Evolutionary conservation across 2,888 invertebrate genomes (phyloP), one percentile per base, ranked within the genome.

Genomic region (Trichacis sp.): DNA sequence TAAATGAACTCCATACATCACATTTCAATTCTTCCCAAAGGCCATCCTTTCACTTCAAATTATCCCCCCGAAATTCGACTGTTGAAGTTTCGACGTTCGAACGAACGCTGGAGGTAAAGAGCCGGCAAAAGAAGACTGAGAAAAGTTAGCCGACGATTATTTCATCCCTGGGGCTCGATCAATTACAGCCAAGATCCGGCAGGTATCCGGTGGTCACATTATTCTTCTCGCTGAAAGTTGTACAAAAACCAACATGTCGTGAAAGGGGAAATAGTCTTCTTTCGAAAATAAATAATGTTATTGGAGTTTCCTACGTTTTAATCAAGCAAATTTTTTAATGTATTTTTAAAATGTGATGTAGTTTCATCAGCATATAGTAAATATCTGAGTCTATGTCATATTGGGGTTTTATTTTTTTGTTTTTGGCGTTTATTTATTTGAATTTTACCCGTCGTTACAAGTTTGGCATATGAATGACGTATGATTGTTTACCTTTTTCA

Each of bases 21-120:
- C 15, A 45, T 50, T 62, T 53, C 33, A 50, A 62, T 63, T 63
- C 59, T 49, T 42, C 59, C 58, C 56, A 24, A 55, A 59, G 56
- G 59, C 36, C 48, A 17, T 47, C 46, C 12, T 33, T 11, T 46
- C 52, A 45, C 66, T 58, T 51, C 54, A 66, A 46, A 58, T 62
- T 62, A 58, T 62, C 54, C 42, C 40, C 33, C 29, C 33, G 43
- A 51, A 66, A 46, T 15, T 50, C 46, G 48, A 49, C 48, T 49
- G 43, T 40, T 45, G 47, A 51, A 57, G 50, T 57, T 65, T 49
- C 47, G 40, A 52, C 52, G 45, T 52, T 53, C 24, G 49, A 56
- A 40, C 43, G 29, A 40, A 54, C 15, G 1, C 45, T 45, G 24
- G 17, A 50, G 40, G 49, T 40, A 18, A 17, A 38, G 49, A 57